Evolutionary conservation across 2,797 vertebrate genomes (phyloP).

Genomic region (Peromyscus eremicus): DNA sequence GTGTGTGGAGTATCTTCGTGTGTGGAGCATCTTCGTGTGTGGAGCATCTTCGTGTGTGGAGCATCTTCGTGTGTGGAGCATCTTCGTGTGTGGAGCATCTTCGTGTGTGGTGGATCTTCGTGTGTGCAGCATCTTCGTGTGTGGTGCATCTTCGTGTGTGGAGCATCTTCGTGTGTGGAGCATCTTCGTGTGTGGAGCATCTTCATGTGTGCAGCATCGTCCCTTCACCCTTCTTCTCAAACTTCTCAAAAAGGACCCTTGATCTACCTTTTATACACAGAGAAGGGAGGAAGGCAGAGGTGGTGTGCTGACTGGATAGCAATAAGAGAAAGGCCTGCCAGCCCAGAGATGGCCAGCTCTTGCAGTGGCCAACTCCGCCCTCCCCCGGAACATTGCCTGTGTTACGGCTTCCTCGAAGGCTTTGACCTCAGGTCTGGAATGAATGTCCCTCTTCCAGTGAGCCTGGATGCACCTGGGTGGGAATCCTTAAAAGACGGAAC

Average conservation of each 20-base stretch:
- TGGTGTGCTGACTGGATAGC: neutral
- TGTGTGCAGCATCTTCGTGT: no score
- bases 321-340: rapidly evolving
- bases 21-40: no score
- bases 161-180: no score
- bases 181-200: no score
- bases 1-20: no score
- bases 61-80: no score
- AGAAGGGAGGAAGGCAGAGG: neutral
- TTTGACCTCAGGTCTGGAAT: neutral
- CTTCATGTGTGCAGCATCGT: neutral
- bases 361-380: neutral
- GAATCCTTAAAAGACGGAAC: slow-evolving; percentile 27
- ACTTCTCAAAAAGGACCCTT: neutral
- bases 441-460: neutral
- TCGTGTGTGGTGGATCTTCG: no score
- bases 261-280: neutral
- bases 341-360: neutral
- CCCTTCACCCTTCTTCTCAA: rapidly evolving
- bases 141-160: no score
- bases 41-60: no score
- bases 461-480: neutral
- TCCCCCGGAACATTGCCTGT: neutral
- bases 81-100: neutral
- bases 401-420: neutral